Conservation (phyloP, 2,113 vertebrate species). For the Dipodomys spectabilis region DNA sequence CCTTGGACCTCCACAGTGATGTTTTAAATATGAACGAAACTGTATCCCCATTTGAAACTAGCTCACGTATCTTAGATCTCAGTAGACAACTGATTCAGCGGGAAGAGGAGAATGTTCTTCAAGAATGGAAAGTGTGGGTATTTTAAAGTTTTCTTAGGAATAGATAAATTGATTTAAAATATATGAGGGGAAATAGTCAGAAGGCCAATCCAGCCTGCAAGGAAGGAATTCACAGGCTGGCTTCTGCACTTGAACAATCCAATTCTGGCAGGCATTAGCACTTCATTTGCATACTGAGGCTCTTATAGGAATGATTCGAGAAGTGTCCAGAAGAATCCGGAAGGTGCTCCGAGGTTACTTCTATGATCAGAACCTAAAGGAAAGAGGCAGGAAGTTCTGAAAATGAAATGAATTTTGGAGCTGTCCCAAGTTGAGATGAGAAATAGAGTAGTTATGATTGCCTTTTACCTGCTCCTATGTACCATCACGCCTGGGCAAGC, state of each 20-base stretch:
- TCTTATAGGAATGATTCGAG: background rate
- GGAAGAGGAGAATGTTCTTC: background rate
- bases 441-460: background rate
- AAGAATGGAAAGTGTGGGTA: too few relatives aligned
- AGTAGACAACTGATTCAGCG: background rate
- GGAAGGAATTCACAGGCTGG: background rate
- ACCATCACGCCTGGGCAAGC: background rate
- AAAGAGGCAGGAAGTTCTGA: background rate
- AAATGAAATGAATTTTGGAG: background rate
- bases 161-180: background rate
- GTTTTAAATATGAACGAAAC: background rate
- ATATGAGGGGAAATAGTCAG: background rate
- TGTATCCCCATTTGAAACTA: conserved; percentile 26
- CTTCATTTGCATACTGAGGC: background rate
- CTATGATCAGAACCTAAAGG: background rate
- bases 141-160: background rate
- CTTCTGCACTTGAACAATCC: background rate
- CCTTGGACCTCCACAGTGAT: background rate
- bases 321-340: too few relatives aligned
- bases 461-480: background rate
- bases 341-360: background rate
- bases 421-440: background rate
- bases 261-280: background rate
- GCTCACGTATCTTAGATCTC: conserved; percentile 2
- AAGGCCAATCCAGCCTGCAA: background rate